A percentile compares a stretch with the other conserved stretches of the same genome.
These are phyloP conservation scores for Anniella stebbinsi DNA, from an alignment of 2,797 vertebrate species.

Conservation along the genomic window DNA sequence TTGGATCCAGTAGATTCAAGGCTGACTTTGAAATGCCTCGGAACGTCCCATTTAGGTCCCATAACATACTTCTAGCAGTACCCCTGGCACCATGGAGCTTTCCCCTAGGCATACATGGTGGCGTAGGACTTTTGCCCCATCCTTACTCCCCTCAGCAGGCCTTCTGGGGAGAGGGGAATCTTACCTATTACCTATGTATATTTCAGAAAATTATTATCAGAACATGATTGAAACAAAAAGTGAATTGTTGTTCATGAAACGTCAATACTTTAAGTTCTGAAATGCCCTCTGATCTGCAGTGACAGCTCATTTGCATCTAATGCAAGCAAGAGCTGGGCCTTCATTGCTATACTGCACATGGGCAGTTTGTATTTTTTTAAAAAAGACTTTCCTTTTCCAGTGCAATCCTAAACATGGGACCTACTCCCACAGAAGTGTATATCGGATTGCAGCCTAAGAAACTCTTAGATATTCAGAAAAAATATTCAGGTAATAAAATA, in stretches of 20 bases:
- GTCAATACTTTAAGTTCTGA: background rate
- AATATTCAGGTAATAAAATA: background rate
- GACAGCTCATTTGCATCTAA: background rate
- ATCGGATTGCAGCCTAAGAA: too few species aligned
- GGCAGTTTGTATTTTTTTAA: background rate
- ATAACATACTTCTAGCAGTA: background rate
- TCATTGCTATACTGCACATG: background rate
- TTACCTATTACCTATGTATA: background rate
- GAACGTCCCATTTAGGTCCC: background rate
- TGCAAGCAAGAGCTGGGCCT: background rate
- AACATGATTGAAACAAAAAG: conserved; percentile 1
- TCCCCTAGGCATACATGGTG: background rate
- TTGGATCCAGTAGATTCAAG: background rate
- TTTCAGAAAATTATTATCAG: conserved; percentile 54
- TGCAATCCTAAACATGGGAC: too few species aligned
- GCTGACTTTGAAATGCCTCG: too few species aligned
- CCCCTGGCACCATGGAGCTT: background rate
- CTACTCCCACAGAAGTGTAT: background rate
- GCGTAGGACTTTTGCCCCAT: too few species aligned
- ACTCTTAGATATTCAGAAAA: background rate
- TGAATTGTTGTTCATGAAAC: background rate
- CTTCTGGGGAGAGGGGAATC: too few species aligned
- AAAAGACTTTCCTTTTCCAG: background rate
- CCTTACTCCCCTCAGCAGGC: too few species aligned
- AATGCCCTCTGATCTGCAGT: background rate